Base-by-base conservation (phyloP, 1,140 invertebrate species). In the Trachymyrmex cornetzi region DNA sequence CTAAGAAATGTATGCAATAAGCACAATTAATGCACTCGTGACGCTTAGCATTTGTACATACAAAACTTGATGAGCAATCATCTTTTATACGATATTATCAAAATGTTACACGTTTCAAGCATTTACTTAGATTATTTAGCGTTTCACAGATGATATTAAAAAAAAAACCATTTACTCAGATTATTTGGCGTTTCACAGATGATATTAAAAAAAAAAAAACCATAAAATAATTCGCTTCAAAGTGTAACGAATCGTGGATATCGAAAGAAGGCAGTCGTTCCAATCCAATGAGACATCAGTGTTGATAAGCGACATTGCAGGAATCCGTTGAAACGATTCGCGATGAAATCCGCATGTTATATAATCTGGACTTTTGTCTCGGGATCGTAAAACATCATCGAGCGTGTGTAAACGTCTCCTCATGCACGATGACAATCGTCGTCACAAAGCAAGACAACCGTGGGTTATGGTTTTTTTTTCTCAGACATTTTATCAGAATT, bases 401-500 rank as follows among this genome's bases (percentile, higher is more conserved):
- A 27, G 30, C 22, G 14, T 57, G 30, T 44, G 53, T 16, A 72
- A 82, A 80, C 16, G 53, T 19, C 11, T 63, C 27, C 34, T 34
- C 38, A 19, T 44, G 16, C 22, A 72, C 53, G 34, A 64, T 72
- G 66, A 74, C 34, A 69, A 66, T 69, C 71, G 79, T 64, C 82
- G 75, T 53, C 71, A 61, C 59, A 86, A 87, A 88, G 81, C 86
- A 90, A 88, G 74, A 89, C 38, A 92, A 77, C 82, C 85, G 86
- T 90, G 85, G 50, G 72, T 90, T 82, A 72, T 88, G 87, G 77
- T 85, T 75, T 93, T 84, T 84, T 64, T 94, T 94, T 94, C 92
- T 93, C 72, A 95, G 93, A 94, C 93, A 94, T 95, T 95, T 95
- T 95, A 95, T 95, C 94, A 95, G 94, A 95, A 95, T 95, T 95